Conservation (phyloP, 35 echinoderm and acorn worm genomes). For the Ophiothrix spiculata region DNA sequence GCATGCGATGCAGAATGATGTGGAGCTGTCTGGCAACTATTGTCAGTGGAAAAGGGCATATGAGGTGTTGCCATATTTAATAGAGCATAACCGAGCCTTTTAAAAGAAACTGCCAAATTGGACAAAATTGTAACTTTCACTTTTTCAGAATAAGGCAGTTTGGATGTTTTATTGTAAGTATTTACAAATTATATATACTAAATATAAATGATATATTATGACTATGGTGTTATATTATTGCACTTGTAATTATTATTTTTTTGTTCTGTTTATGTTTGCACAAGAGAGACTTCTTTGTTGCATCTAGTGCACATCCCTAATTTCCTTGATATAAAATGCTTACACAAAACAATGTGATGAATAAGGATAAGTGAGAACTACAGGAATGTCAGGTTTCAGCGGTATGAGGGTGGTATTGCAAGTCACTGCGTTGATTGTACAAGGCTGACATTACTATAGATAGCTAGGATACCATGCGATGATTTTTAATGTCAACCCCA, state of each 20-base stretch:
- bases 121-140: background rate
- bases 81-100: conserved; percentile 11
- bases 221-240: conserved; percentile 2
- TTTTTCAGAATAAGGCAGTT: background rate
- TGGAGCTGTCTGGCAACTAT: background rate
- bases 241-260: conserved; percentile 8
- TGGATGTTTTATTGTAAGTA: background rate
- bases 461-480: background rate
- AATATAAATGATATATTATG: conserved; percentile 7
- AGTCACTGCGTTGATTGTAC: background rate
- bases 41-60: background rate
- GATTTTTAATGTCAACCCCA: background rate
- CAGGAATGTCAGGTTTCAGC: background rate
- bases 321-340: background rate
- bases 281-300: background rate
- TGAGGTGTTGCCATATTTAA: background rate
- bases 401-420: background rate
- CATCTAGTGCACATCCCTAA: background rate
- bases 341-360: background rate
- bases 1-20: background rate
- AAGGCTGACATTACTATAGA: background rate
- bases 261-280: background rate
- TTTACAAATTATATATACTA: conserved; percentile 5
- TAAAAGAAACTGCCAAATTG: background rate
- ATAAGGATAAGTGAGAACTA: background rate